Evolutionary conservation across 2,113 vertebrate species (phyloP).

Genomic region (Hiodon alosoides): DNA sequence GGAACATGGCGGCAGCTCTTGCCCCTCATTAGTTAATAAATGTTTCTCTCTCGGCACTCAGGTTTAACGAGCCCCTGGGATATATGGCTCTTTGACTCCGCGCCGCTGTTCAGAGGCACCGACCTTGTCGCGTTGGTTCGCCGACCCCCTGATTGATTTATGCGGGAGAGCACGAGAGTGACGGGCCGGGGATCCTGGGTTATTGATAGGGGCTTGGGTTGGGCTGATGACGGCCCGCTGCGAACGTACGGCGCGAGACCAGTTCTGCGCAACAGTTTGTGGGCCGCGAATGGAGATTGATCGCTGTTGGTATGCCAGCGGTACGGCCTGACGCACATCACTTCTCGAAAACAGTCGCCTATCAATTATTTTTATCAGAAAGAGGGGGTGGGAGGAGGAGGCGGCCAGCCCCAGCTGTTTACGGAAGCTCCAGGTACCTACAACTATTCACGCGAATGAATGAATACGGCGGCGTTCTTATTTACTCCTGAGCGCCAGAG

Average conservation of each 20-base stretch:
- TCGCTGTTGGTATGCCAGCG: not conserved
- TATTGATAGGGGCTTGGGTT: conserved; percentile 17
- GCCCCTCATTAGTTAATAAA: conserved; percentile 33
- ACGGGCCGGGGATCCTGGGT: not conserved
- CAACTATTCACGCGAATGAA: not conserved
- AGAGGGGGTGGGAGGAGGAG: not conserved
- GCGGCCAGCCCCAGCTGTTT: too few relatives aligned
- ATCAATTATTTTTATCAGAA: conserved; percentile 1
- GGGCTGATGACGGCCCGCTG: not conserved
- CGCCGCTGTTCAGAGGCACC: conserved; percentile 18
- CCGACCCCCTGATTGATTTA: conserved; percentile 34
- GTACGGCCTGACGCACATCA: not conserved
- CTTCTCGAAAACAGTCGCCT: not conserved
- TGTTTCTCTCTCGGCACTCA: not conserved
- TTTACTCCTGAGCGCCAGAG: not conserved
- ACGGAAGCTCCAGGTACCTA: too few relatives aligned
- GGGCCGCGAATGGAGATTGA: conserved; percentile 15
- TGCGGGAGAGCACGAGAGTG: not conserved
- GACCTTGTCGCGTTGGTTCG: conserved; percentile 33
- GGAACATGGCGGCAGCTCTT: not conserved
- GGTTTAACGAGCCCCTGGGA: conserved; percentile 11
- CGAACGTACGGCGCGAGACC: not conserved
- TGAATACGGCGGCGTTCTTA: not conserved
- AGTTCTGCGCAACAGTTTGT: not conserved
- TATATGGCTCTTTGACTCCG: conserved; percentile 27